Evolutionary conservation across 1,140 invertebrate genomes (phyloP).

Genomic region (Microplitis mediator): DNA sequence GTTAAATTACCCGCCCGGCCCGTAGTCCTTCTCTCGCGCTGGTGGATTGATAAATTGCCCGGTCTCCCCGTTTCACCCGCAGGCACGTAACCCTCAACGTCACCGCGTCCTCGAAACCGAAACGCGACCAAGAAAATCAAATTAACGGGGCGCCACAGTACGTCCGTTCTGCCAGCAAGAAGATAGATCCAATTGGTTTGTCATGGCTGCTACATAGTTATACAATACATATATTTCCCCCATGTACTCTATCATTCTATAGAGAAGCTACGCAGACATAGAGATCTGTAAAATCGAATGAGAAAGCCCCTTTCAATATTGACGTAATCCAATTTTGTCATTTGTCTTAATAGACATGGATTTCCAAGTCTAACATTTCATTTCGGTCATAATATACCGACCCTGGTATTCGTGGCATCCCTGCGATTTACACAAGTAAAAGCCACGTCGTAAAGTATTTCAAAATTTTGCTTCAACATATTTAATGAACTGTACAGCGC

Average conservation of each 20-base stretch:
- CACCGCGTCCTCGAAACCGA: slow-evolving; percentile 43
- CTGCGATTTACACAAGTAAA: too few species aligned
- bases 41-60: slow-evolving; percentile 60
- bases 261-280: too few species aligned
- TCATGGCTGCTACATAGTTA: neutral
- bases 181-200: slow-evolving; percentile 29
- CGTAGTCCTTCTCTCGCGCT: slow-evolving; percentile 46
- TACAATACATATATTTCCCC: neutral
- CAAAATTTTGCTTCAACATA: too few species aligned
- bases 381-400: too few species aligned
- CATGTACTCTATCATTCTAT: neutral
- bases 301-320: too few species aligned
- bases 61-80: slow-evolving; percentile 47
- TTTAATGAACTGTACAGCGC: too few species aligned
- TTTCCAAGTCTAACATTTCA: too few species aligned
- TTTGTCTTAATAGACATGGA: too few species aligned
- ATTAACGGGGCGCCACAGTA: slow-evolving; percentile 46
- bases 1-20: slow-evolving; percentile 60
- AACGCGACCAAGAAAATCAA: slow-evolving; percentile 53
- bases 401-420: too few species aligned
- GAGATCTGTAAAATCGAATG: too few species aligned
- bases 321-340: too few species aligned
- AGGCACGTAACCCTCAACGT: slow-evolving; percentile 53
- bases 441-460: too few species aligned
- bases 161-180: slow-evolving; percentile 15